These are phyloP conservation scores for Cheilosia impressa DNA, from an alignment of 2,888 invertebrate genomes.

Conservation along the genomic window DNA sequence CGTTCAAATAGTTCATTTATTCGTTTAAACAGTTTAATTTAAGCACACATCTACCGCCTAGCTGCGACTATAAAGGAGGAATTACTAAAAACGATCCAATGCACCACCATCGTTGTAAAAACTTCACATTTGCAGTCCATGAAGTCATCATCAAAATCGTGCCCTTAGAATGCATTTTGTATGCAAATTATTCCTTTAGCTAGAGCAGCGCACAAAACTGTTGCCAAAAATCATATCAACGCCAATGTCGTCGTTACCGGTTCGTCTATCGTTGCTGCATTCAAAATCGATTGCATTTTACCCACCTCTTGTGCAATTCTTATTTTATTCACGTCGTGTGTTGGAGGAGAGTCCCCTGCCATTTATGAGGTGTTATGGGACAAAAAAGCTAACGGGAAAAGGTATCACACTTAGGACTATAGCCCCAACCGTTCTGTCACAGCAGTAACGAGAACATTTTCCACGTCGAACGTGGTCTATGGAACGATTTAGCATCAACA, in stretches of 20 bases:
- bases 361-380: slow-evolving; percentile 59
- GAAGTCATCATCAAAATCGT: slow-evolving; percentile 62
- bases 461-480: slow-evolving; percentile 20
- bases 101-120: slow-evolving; percentile 30
- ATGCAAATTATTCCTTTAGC: slow-evolving; percentile 55
- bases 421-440: neutral
- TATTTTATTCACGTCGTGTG: slow-evolving; percentile 65
- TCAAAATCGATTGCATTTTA: slow-evolving; percentile 63
- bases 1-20: neutral
- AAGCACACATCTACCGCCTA: neutral
- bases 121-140: slow-evolving; percentile 57
- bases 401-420: neutral
- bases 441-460: slow-evolving; percentile 3
- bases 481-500: too few species aligned
- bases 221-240: slow-evolving; percentile 70
- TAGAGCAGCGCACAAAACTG: slow-evolving; percentile 37
- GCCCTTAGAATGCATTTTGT: slow-evolving; percentile 52
- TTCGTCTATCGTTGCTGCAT: slow-evolving; percentile 52
- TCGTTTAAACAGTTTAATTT: neutral
- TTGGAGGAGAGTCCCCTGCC: slow-evolving; percentile 38
- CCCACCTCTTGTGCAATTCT: slow-evolving; percentile 28
- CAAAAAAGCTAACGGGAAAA: slow-evolving; percentile 5
- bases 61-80: neutral
- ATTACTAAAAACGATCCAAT: neutral
- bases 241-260: slow-evolving; percentile 49